Evolutionary conservation across 2,888 invertebrate species (phyloP).

Genomic region (Sepioteuthis lessoniana): DNA sequence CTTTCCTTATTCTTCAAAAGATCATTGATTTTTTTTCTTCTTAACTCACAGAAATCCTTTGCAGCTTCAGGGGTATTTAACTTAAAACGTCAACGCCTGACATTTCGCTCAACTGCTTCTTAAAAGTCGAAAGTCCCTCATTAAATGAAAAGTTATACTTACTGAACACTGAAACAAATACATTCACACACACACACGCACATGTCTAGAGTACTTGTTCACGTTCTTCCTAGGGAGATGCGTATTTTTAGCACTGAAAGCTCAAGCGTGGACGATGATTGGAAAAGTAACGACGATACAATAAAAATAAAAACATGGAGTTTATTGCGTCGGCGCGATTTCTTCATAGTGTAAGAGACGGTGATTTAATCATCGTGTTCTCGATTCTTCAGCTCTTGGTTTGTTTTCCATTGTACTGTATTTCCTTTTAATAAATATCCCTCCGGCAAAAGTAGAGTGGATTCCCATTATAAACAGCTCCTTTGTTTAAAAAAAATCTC

Average conservation of each 20-base stretch:
- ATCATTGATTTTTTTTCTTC: too few species aligned
- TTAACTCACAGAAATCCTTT: too few species aligned
- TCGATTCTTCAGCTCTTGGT: neutral
- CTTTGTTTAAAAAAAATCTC: neutral
- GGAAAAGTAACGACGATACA: neutral
- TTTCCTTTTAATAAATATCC: neutral
- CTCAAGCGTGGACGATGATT: neutral
- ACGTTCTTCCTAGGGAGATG: neutral
- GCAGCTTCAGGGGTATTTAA: too few species aligned
- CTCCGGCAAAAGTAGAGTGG: neutral
- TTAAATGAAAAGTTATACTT: too few species aligned
- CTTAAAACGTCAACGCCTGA: too few species aligned
- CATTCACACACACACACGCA: neutral
- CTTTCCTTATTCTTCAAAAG: neutral
- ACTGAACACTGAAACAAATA: too few species aligned
- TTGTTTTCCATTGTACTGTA: neutral
- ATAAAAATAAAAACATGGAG: neutral
- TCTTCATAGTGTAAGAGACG: neutral
- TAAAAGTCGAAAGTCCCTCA: neutral
- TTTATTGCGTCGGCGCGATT: neutral
- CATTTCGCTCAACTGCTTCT: neutral
- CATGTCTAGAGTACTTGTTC: neutral
- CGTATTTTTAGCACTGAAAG: neutral
- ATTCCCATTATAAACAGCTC: neutral
- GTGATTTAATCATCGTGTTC: neutral